Conservation (phyloP, 2,797 vertebrate species). For the Argyrosomus regius region DNA sequence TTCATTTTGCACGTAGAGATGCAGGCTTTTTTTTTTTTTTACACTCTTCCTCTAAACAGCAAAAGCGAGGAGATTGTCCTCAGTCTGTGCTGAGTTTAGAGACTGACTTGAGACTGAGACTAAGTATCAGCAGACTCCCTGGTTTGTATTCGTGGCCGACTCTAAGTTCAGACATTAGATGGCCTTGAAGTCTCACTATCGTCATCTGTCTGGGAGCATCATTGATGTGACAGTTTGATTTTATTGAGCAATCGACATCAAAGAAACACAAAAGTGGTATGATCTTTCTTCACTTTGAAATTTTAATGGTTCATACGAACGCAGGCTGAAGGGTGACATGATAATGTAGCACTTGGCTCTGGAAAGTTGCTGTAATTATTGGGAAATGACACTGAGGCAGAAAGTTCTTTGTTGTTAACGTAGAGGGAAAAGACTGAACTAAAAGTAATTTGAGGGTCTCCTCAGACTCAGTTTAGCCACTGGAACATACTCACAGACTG, state of each 20-base stretch:
- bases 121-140: not conserved
- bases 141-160: conserved; percentile 21
- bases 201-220: conserved; percentile 44
- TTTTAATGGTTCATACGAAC: conserved; percentile 45
- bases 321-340: conserved; percentile 31
- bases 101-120: no score
- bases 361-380: conserved; percentile 53
- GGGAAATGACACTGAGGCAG: conserved; percentile 39
- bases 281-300: conserved; percentile 46
- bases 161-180: conserved; percentile 8
- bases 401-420: conserved; percentile 36
- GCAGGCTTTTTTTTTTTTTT: no score
- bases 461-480: not conserved
- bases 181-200: conserved; percentile 42
- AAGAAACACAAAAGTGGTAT: conserved; percentile 54
- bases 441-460: not conserved
- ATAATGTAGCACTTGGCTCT: conserved; percentile 47
- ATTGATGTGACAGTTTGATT: conserved; percentile 47
- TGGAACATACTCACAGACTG: not conserved
- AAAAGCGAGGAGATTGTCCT: no score
- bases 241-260: conserved; percentile 51
- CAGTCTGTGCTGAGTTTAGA: no score
- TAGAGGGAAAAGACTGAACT: conserved; percentile 14
- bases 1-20: no score
- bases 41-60: no score